Evolutionary conservation across 1,140 invertebrate genomes (phyloP).

Genomic region (Panulirus ornatus): DNA sequence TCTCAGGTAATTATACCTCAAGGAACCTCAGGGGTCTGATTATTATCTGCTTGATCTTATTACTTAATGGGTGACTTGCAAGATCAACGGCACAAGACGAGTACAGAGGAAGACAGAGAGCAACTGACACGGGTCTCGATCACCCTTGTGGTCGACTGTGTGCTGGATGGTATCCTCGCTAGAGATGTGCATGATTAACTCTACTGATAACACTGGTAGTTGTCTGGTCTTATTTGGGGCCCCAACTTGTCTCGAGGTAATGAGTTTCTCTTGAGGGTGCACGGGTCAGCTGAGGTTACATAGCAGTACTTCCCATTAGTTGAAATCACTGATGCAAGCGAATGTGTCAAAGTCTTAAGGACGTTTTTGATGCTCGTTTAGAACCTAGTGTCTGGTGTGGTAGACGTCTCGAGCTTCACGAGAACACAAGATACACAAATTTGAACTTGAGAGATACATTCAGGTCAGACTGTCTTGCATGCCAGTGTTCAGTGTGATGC

Average conservation of each 20-base stretch:
- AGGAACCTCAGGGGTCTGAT: constrained; percentile 6
- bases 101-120: not conserved
- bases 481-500: not conserved
- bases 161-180: not conserved
- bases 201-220: not conserved
- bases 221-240: not conserved
- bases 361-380: too few relatives aligned
- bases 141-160: not conserved
- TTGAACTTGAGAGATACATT: too few relatives aligned
- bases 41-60: constrained; percentile 29
- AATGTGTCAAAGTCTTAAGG: too few relatives aligned
- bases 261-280: too few relatives aligned
- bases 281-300: too few relatives aligned
- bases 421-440: too few relatives aligned
- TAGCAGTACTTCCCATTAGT: too few relatives aligned
- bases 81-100: not conserved
- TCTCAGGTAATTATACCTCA: constrained; percentile 36
- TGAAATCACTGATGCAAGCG: too few relatives aligned
- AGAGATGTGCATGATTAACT: not conserved
- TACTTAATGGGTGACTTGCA: constrained; percentile 37
- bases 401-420: too few relatives aligned
- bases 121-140: not conserved
- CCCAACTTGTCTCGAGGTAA: not conserved
- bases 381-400: too few relatives aligned
- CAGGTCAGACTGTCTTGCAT: not conserved